Conservation (phyloP, 2,113 vertebrate genomes). For the Hemicordylus capensis region DNA sequence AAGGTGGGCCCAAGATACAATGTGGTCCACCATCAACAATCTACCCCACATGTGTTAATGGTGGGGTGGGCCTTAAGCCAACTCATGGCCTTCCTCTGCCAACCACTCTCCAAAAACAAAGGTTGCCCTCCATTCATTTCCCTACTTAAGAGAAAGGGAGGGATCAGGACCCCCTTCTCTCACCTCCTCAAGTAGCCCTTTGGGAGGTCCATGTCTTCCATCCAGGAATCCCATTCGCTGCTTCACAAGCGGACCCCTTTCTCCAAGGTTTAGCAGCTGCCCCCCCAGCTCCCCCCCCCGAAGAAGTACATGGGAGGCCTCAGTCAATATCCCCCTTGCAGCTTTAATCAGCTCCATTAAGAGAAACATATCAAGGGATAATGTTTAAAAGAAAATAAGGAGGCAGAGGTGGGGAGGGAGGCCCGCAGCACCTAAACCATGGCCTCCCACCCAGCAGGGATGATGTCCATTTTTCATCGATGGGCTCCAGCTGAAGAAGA, state of each 20-base stretch:
- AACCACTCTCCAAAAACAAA: too few species aligned
- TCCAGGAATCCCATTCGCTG: not conserved
- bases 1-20: too few species aligned
- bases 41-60: too few species aligned
- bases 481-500: not conserved
- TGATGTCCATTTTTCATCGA: not conserved
- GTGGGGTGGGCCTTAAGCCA: too few species aligned
- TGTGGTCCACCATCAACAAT: too few species aligned
- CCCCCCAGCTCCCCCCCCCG: not conserved
- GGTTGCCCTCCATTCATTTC: too few species aligned
- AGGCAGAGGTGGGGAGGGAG: not conserved
- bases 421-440: not conserved
- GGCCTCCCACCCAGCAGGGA: not conserved
- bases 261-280: not conserved
- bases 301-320: not conserved
- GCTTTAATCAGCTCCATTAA: slow-evolving; percentile 18
- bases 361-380: not conserved
- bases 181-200: too few species aligned
- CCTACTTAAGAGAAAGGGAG: too few species aligned
- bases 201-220: too few species aligned
- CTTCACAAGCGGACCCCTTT: too few species aligned
- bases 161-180: too few species aligned
- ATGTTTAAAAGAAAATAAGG: not conserved
- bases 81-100: too few species aligned
- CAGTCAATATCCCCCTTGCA: not conserved